These are phyloP conservation scores for Hylaeus anthracinus DNA, from an alignment of 1,140 invertebrate genomes.

Conservation along the genomic window DNA sequence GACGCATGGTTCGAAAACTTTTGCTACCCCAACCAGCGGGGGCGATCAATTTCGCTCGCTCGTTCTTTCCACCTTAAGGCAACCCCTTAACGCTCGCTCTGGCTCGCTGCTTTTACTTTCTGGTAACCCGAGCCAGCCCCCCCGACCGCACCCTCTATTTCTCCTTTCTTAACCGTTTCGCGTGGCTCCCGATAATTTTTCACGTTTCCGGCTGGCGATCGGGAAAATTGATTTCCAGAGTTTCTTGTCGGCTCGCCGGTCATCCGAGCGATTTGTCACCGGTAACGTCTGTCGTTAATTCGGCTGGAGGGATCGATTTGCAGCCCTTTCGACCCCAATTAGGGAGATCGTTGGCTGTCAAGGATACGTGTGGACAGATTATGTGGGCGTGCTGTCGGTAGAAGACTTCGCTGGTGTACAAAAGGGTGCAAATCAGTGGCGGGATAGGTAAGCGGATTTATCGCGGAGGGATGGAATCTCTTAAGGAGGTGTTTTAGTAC, in stretches of 20 bases:
- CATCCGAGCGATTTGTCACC: slow-evolving; percentile 35
- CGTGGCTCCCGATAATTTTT: slow-evolving; percentile 52
- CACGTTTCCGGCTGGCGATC: slow-evolving; percentile 7
- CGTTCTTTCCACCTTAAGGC: slow-evolving; percentile 42
- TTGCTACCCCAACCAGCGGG: slow-evolving; percentile 46
- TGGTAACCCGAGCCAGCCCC: background rate
- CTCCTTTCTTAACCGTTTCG: slow-evolving; percentile 2
- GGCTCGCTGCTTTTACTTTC: slow-evolving; percentile 9
- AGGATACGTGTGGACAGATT: background rate
- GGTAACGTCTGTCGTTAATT: slow-evolving; percentile 26
- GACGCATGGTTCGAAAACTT: slow-evolving; percentile 73
- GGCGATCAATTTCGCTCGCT: slow-evolving; percentile 69
- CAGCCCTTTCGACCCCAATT: background rate
- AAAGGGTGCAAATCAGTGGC: too few relatives aligned
- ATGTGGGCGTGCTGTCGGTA: too few relatives aligned
- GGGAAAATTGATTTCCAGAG: slow-evolving; percentile 49
- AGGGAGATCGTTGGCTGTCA: background rate
- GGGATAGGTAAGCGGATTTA: too few relatives aligned
- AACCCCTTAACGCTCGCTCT: background rate
- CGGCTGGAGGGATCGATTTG: slow-evolving; percentile 4
- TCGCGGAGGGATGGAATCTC: too few relatives aligned
- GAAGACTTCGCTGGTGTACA: too few relatives aligned
- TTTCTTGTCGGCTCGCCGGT: slow-evolving; percentile 23
- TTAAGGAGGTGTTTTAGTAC: too few relatives aligned
- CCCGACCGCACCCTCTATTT: slow-evolving; percentile 20